Conservation (phyloP, 1,140 invertebrate genomes). For the Dendrolimus punctatus region DNA sequence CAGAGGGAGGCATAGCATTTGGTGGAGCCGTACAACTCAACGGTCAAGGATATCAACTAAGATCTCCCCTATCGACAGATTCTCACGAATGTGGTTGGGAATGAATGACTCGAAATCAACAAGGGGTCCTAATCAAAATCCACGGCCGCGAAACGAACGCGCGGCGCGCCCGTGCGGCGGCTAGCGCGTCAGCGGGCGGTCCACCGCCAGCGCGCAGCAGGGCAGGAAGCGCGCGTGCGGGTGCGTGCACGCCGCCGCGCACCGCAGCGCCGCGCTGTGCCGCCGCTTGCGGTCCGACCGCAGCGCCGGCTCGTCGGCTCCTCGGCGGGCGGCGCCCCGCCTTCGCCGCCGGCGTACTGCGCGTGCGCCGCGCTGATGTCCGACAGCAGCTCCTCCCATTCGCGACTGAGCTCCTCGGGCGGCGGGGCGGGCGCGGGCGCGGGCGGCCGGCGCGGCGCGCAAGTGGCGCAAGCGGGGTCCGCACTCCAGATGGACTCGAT, state of each 20-base stretch:
- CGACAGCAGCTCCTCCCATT: slow-evolving; percentile 69
- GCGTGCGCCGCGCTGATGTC: slow-evolving; percentile 64
- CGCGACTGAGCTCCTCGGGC: slow-evolving; percentile 41
- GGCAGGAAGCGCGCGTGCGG: slow-evolving; percentile 57
- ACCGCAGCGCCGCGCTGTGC: slow-evolving; percentile 49
- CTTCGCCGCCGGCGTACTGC: slow-evolving; percentile 31
- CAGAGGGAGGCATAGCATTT: too few species aligned
- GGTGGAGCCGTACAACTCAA: too few species aligned
- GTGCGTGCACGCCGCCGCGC: slow-evolving; percentile 42
- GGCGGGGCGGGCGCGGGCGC: slow-evolving; percentile 14
- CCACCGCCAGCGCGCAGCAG: slow-evolving; percentile 40
- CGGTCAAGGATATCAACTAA: too few species aligned
- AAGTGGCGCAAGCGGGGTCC: slow-evolving; percentile 20
- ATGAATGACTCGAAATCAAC: too few species aligned
- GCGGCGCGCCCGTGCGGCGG: not conserved
- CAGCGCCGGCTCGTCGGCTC: not conserved
- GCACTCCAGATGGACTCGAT: slow-evolving; percentile 35
- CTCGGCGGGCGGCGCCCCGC: slow-evolving; percentile 14
- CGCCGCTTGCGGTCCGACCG: slow-evolving; percentile 55
- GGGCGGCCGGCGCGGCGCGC: slow-evolving; percentile 13
- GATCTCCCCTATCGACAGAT: too few species aligned
- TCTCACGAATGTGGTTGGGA: too few species aligned
- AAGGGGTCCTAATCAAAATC: too few species aligned
- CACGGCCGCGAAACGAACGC: not conserved
- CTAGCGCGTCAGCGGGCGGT: slow-evolving; percentile 68